Evolutionary conservation across 2,797 vertebrate genomes (phyloP), one percentile per base, ranked within the genome.

Genomic region (Phrynocephalus forsythii): DNA sequence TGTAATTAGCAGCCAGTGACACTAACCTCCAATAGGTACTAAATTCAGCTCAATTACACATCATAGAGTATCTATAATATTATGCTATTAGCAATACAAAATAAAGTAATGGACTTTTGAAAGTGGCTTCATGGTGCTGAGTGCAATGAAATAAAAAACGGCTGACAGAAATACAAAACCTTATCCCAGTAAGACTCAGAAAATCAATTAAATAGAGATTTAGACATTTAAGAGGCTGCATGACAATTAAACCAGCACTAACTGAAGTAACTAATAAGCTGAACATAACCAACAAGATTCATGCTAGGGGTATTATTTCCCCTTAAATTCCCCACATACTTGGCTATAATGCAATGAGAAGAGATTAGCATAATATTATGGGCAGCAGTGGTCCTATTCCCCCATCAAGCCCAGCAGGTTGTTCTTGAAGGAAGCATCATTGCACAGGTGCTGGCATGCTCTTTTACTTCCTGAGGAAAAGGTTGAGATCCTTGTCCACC

Each of bases 201-300:
- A 95, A 96, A 96, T 94, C 92, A 93, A 95, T 96, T 97, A 96
- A 95, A 92, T 94, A 90, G 90, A 96, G 90, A 96, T 96, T 97
- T 97, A 92, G 92, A 95, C 95, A 96, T 93, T 89, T 95, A 95
- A 95, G 94, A 95, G 91, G 89, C 91, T 94, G 90, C 92, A 82
- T 92, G 94, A 86, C 90, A 94, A 93, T 95, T 92, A 95, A 95
- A 92, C 63, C 1, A 85, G 28, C 28, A 76, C 24, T 80, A 10
- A 84, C 15, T 89, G 33, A 20, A 84, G 28, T 26, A 66, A 68
- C 56, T 89, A 7, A 86, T 83, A 79, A 80, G 18, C 22, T 79
- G 11, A 0, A 76, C 1, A 20, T 82, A 87, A 68, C 80, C 50
- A 79, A 87, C 16, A 10, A 90, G 22, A 6, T 56, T 84, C 72